These are phyloP conservation scores for Osmoderma eremita DNA, from an alignment of 2,888 invertebrate genomes.

Conservation along the genomic window DNA sequence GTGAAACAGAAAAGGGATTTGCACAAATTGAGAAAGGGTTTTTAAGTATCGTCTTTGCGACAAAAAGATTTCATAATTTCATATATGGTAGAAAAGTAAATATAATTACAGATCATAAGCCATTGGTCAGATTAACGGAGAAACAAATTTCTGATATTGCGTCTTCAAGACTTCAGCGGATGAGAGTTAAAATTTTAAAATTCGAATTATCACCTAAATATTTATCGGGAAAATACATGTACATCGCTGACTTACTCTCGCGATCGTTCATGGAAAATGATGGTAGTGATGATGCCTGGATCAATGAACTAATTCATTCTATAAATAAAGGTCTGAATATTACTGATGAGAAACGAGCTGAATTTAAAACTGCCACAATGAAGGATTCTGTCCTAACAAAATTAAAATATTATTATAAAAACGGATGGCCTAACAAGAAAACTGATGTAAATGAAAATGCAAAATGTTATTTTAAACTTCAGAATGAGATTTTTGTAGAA, in stretches of 20 bases:
- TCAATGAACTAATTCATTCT: not conserved
- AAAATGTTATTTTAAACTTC: constrained; percentile 23
- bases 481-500: constrained; percentile 40
- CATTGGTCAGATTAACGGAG: too few relatives aligned
- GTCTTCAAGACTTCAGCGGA: not conserved
- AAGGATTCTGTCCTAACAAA: not conserved
- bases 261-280: not conserved
- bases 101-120: not conserved
- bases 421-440: constrained; percentile 9
- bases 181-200: constrained; percentile 1
- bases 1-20: not conserved
- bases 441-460: not conserved
- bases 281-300: not conserved
- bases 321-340: not conserved
- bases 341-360: not conserved
- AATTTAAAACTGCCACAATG: constrained; percentile 11
- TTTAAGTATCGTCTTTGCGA: not conserved
- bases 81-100: not conserved
- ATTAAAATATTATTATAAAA: constrained; percentile 38
- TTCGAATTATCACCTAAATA: too few relatives aligned
- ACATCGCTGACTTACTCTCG: not conserved
- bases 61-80: not conserved
- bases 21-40: not conserved
- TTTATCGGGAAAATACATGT: constrained; percentile 1
- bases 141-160: too few relatives aligned